phyloP scores from a whole-genome alignment of 2,113 vertebrate genomes.

The Cichladusa arquata region DNA sequence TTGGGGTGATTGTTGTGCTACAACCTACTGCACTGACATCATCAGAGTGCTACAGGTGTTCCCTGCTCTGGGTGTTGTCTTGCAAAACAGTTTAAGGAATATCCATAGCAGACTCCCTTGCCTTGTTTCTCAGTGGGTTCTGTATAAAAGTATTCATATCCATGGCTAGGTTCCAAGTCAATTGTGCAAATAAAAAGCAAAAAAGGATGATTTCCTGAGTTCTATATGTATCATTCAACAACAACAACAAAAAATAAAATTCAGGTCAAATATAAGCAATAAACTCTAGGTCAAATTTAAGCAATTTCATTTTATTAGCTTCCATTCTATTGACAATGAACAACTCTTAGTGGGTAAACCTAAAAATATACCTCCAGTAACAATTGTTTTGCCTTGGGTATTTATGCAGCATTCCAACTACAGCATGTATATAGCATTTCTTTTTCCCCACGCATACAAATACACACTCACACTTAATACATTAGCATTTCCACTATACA shows the following conservation, averaged over 20 bases:
- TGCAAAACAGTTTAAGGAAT: background rate
- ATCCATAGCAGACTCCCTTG: background rate
- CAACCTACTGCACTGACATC: background rate
- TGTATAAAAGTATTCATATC: background rate
- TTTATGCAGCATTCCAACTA: slow-evolving; percentile 16
- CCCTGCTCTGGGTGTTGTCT: background rate
- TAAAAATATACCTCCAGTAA: slow-evolving; percentile 36
- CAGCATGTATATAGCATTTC: slow-evolving; percentile 35
- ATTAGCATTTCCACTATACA: slow-evolving; percentile 41
- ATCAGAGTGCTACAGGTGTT: background rate
- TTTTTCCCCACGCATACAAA: background rate
- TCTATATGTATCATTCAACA: background rate
- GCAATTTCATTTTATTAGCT: slow-evolving; percentile 28
- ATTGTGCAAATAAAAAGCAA: background rate
- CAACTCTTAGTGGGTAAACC: slow-evolving; percentile 7
- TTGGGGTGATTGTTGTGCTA: background rate
- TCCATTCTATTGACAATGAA: slow-evolving; percentile 17
- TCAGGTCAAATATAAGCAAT: slow-evolving; percentile 2
- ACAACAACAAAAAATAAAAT: background rate
- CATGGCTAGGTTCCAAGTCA: background rate
- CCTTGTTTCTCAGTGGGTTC: background rate
- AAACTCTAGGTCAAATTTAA: background rate
- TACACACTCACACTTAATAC: slow-evolving; percentile 46
- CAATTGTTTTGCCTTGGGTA: slow-evolving; percentile 45
- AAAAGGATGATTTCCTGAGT: background rate